A percentile compares a stretch with the other conserved stretches of the same genome.
These are phyloP conservation scores for Brotula barbata DNA, from an alignment of 2,797 vertebrate genomes.

Conservation along the genomic window DNA sequence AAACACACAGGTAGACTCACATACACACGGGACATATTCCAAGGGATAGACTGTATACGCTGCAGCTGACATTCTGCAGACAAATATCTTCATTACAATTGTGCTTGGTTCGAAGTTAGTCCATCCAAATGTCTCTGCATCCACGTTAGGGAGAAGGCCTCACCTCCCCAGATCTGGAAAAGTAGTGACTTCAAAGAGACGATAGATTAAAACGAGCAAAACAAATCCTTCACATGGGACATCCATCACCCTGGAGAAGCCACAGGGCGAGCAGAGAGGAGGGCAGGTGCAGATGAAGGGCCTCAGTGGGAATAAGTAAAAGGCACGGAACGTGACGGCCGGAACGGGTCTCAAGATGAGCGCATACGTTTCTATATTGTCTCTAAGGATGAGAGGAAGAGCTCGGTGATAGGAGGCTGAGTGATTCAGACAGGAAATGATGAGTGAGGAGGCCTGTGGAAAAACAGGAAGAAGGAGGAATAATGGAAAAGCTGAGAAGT, in stretches of 20 bases:
- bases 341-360: conserved; percentile 19
- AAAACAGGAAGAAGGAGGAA: conserved; percentile 37
- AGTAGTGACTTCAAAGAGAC: conserved; percentile 64
- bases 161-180: conserved; percentile 41
- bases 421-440: conserved; percentile 53
- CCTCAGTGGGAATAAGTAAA: conserved; percentile 28
- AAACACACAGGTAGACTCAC: conserved; percentile 1
- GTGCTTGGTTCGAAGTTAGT: conserved; percentile 44
- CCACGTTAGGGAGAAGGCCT: conserved; percentile 49
- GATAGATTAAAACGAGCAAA: conserved; percentile 60
- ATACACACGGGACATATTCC: background rate
- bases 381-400: conserved; percentile 11
- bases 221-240: conserved; percentile 47
- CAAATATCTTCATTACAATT: conserved; percentile 45
- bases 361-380: conserved; percentile 27
- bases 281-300: conserved; percentile 29
- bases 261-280: conserved; percentile 15
- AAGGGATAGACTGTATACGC: conserved; percentile 2
- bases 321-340: conserved; percentile 39
- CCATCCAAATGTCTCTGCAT: conserved; percentile 45
- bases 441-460: conserved; percentile 26
- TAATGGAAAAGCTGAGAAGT: conserved; percentile 25
- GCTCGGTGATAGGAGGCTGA: conserved; percentile 26
- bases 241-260: conserved; percentile 39
- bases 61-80: conserved; percentile 25